A percentile compares a stretch with the other conserved stretches of the same genome.
These are phyloP conservation scores for Dryomyza anilis DNA, from an alignment of 2,888 invertebrate genomes.

Conservation along the genomic window DNA sequence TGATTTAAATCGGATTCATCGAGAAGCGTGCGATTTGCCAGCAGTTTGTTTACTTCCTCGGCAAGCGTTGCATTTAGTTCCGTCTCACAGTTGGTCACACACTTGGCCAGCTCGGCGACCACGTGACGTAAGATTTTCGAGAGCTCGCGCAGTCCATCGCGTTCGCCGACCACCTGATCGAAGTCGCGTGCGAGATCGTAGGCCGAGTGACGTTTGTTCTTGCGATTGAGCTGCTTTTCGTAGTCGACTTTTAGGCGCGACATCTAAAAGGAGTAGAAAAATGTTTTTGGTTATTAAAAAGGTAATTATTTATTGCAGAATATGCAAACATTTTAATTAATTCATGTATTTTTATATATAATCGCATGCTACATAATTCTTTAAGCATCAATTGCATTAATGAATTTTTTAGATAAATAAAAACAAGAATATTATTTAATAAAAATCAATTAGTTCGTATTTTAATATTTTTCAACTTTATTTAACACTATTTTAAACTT, in stretches of 20 bases:
- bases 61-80: slow-evolving; percentile 78
- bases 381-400: too few relatives aligned
- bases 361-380: too few relatives aligned
- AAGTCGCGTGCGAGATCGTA: slow-evolving; percentile 59
- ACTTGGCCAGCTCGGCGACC: slow-evolving; percentile 73
- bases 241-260: slow-evolving; percentile 59
- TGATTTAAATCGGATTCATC: slow-evolving; percentile 37
- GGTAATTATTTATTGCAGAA: too few relatives aligned
- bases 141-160: slow-evolving; percentile 71
- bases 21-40: slow-evolving; percentile 45
- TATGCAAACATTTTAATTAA: too few relatives aligned
- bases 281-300: too few relatives aligned
- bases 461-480: too few relatives aligned
- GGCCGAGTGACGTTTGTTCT: slow-evolving; percentile 58
- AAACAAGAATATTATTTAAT: too few relatives aligned
- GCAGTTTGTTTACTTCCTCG: slow-evolving; percentile 62
- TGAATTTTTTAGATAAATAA: too few relatives aligned
- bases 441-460: too few relatives aligned
- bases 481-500: too few relatives aligned
- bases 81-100: slow-evolving; percentile 77
- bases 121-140: slow-evolving; percentile 70
- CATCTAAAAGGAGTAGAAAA: slow-evolving; percentile 48
- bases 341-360: too few relatives aligned
- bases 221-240: slow-evolving; percentile 60
- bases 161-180: slow-evolving; percentile 56